Percentiles rank a stretch among this genome's conserved stretches.
These are phyloP conservation scores for Nephrotoma guestfalica DNA, from an alignment of 2,888 invertebrate species.

Conservation along the genomic window DNA sequence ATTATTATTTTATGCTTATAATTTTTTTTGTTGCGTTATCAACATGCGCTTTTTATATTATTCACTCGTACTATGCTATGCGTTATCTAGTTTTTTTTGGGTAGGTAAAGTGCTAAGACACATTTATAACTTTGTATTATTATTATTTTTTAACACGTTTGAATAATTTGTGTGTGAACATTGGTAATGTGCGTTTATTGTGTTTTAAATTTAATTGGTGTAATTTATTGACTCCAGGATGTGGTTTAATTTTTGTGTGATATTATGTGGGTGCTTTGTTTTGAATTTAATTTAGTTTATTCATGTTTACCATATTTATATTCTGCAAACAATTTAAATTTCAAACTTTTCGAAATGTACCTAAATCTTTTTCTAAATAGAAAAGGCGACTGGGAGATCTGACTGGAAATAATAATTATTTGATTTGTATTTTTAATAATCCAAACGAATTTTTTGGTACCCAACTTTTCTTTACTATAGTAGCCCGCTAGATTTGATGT, in stretches of 20 bases:
- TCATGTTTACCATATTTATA: no score
- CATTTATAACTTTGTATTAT: not conserved
- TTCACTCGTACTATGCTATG: not conserved
- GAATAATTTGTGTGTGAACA: not conserved
- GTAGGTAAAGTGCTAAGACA: not conserved
- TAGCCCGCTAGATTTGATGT: no score
- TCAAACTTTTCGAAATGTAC: no score
- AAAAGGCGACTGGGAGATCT: no score
- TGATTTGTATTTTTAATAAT: no score
- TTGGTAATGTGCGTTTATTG: not conserved
- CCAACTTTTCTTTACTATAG: no score
- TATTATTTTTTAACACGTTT: not conserved
- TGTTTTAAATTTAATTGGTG: not conserved
- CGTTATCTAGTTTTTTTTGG: not conserved
- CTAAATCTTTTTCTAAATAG: no score
- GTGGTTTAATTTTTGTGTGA: not conserved
- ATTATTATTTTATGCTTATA: constrained; percentile 8
- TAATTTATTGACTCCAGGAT: not conserved
- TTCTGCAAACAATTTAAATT: no score
- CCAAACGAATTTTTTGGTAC: no score
- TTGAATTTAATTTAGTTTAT: not conserved
- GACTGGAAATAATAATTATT: no score
- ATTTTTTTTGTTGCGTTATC: not conserved
- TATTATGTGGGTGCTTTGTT: not conserved
- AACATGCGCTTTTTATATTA: not conserved